Evolutionary conservation across 2,888 invertebrate genomes (phyloP).

Genomic region (Hirtodrosophila cameraria): DNA sequence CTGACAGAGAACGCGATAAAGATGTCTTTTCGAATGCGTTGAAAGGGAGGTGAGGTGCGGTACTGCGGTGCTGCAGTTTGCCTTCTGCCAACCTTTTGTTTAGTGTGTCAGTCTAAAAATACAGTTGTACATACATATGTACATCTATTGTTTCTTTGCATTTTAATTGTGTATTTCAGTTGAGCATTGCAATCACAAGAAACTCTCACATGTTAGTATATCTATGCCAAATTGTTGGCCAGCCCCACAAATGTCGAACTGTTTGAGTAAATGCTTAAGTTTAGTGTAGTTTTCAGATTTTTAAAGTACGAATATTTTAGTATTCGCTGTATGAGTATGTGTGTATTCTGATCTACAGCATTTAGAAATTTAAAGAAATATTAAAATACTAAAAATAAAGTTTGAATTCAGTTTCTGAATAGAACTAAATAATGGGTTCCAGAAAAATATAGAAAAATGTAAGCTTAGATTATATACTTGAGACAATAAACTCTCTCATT

Average conservation of each 20-base stretch:
- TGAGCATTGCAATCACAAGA: conserved; percentile 41
- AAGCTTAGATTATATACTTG: too few species aligned
- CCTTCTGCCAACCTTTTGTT: conserved; percentile 54
- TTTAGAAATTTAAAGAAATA: too few species aligned
- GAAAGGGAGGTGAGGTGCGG: conserved; percentile 17
- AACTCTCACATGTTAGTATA: conserved; percentile 18
- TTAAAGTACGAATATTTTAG: not conserved
- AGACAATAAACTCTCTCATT: not conserved
- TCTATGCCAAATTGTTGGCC: conserved; percentile 52
- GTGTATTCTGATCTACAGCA: not conserved
- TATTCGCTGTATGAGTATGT: not conserved
- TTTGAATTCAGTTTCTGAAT: too few species aligned
- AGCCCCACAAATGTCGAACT: conserved; percentile 41
- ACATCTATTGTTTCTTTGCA: conserved; percentile 55
- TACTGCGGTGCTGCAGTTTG: conserved; percentile 18
- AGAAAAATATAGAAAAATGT: not conserved
- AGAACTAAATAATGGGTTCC: too few species aligned
- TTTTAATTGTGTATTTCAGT: conserved; percentile 60
- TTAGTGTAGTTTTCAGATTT: not conserved
- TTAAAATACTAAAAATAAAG: too few species aligned
- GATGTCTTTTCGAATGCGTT: conserved; percentile 14
- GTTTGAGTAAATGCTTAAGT: conserved; percentile 14
- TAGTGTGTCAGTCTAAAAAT: conserved; percentile 75
- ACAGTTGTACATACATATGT: conserved; percentile 13
- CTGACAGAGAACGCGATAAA: conserved; percentile 30